phyloP scores from a whole-genome alignment of 2,113 vertebrate genomes.

The Atlantisia rogersi region DNA sequence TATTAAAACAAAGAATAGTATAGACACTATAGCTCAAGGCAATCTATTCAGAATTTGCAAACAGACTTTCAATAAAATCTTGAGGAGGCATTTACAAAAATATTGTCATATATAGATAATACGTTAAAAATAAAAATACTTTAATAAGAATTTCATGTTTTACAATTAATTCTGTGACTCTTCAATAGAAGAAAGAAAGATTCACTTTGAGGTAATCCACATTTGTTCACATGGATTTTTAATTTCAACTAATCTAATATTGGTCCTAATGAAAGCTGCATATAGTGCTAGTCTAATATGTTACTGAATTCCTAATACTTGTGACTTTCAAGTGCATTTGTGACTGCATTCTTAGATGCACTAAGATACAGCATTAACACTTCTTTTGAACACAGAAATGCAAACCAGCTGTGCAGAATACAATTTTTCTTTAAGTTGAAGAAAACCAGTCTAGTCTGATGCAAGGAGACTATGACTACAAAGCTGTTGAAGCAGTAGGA shows the following conservation, averaged over 20 bases:
- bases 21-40: neutral
- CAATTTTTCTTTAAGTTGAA: neutral
- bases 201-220: neutral
- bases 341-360: neutral
- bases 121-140: neutral
- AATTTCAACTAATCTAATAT: neutral
- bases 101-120: neutral
- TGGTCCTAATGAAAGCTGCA: too few relatives aligned
- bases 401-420: neutral
- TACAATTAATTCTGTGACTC: neutral
- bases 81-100: neutral
- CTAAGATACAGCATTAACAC: neutral
- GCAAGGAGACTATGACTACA: neutral
- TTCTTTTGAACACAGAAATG: neutral
- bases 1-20: neutral
- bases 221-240: neutral
- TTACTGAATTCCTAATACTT: neutral
- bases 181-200: neutral
- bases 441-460: neutral
- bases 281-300: fast-evolving
- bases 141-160: neutral
- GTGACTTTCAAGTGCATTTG: neutral
- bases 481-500: neutral
- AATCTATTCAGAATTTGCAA: neutral
- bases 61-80: neutral